Evolutionary conservation across 1,140 invertebrate genomes (phyloP).

Genomic region (Aphis gossypii): DNA sequence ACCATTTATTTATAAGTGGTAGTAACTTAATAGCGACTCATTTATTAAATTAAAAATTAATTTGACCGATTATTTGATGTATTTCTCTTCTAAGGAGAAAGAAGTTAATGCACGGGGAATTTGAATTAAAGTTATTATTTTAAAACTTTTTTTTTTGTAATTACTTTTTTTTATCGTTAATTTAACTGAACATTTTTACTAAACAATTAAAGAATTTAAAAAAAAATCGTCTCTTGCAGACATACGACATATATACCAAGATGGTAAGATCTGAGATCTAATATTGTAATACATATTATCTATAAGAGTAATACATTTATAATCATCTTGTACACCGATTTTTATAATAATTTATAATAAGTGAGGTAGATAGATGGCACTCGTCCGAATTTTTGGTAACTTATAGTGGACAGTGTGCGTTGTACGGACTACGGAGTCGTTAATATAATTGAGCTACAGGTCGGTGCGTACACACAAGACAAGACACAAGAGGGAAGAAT

Average conservation of each 20-base stretch:
- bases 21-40: neutral
- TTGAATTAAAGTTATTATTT: slow-evolving; percentile 3
- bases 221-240: neutral
- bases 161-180: neutral
- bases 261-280: neutral
- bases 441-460: neutral
- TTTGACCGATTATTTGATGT: neutral
- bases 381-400: neutral
- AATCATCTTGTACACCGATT: neutral
- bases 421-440: neutral
- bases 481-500: neutral
- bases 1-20: neutral
- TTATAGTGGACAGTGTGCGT: neutral
- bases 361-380: neutral
- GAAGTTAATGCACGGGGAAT: neutral
- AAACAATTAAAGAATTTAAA: neutral
- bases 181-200: neutral
- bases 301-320: neutral
- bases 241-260: neutral
- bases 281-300: neutral
- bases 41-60: neutral
- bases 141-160: neutral
- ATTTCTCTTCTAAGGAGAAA: neutral
- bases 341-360: neutral
- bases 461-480: neutral